A percentile compares a stretch with the other conserved stretches of the same genome.
Conservation (phyloP, 1,140 invertebrate species). For the Trichonephila clavata region DNA sequence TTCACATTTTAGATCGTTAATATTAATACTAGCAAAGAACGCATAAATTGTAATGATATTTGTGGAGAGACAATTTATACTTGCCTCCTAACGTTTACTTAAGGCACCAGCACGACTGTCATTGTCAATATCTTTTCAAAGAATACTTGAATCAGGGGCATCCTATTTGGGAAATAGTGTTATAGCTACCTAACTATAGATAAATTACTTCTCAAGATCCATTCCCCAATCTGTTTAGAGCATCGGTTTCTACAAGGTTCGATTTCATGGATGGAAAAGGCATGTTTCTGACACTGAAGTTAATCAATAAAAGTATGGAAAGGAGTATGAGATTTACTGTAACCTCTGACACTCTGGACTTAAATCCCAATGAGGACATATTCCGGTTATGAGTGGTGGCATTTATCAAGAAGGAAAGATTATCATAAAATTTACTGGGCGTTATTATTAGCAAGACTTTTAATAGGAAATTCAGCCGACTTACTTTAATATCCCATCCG, state of each 20-base stretch:
- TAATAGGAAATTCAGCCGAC: no score
- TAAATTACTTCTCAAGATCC: constrained; percentile 27
- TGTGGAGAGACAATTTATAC: not conserved
- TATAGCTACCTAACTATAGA: not conserved
- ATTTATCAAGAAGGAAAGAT: constrained; percentile 7
- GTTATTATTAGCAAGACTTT: no score
- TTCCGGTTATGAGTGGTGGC: not conserved
- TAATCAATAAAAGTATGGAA: constrained; percentile 18
- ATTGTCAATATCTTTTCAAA: not conserved
- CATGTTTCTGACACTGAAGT: constrained; percentile 11
- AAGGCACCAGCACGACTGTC: not conserved
- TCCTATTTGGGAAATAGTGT: not conserved
- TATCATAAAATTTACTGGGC: not conserved
- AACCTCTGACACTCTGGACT: not conserved
- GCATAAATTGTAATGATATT: not conserved
- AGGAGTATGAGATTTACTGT: constrained; percentile 12
- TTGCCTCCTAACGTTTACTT: not conserved
- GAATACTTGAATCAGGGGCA: not conserved
- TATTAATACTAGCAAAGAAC: not conserved
- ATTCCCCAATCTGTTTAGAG: not conserved
- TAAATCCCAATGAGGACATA: constrained; percentile 21
- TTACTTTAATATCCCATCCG: no score
- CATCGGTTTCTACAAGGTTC: constrained; percentile 1
- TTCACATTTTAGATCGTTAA: not conserved
- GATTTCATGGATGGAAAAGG: constrained; percentile 5